Base-by-base conservation (phyloP, 2,113 vertebrate genomes). In the Odontesthes bonariensis region DNA sequence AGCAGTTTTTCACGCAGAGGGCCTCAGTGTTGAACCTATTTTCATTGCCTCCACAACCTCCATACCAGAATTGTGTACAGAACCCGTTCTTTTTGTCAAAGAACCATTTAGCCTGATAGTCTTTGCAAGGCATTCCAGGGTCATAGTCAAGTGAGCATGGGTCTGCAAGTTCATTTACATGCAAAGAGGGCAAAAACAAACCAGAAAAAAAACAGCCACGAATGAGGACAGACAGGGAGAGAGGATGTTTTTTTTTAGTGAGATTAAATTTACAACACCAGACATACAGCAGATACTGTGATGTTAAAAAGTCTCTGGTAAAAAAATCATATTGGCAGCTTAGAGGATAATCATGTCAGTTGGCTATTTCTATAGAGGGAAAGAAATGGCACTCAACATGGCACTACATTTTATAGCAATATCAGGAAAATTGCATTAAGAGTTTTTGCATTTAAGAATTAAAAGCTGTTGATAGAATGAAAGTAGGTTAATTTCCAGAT, bases 31-130 rank as follows among this genome's bases (percentile, higher is more conserved):
- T 90, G 94, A 96, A 95, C 93, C 93, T 96, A 95, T 96, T 96
- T 80, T 86, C 93, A 94, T 96, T 96, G 73, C 94, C 95, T 93
- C 90, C 91, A 47, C 95, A 96, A 91, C 95, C 95, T 93, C 95
- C 95, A 89, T 93, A 96, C 95, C 95, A 96, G 94, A 95, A 94
- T 93, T 93, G 92, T 85, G 91, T 89, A 95, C 96, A 96, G 95
- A 94, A 93, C 90, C 94, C 92, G 84, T 85, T 86, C 94, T 94
- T 92, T 92, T 81, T 94, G 93, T 96, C 94, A 96, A 93, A 96
- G 94, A 94, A 96, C 95, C 95, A 96, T 88, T 94, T 95, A 96
- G 93, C 93, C 91, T 95, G 89, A 95, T 94, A 95, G 77, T 95
- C 95, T 94, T 95, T 94, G 93, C 95, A 95, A 60, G 92, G 93